A percentile compares a stretch with the other conserved stretches of the same genome.
phyloP scores from a whole-genome alignment of 2,797 vertebrate species.

The Natrix natrix region DNA sequence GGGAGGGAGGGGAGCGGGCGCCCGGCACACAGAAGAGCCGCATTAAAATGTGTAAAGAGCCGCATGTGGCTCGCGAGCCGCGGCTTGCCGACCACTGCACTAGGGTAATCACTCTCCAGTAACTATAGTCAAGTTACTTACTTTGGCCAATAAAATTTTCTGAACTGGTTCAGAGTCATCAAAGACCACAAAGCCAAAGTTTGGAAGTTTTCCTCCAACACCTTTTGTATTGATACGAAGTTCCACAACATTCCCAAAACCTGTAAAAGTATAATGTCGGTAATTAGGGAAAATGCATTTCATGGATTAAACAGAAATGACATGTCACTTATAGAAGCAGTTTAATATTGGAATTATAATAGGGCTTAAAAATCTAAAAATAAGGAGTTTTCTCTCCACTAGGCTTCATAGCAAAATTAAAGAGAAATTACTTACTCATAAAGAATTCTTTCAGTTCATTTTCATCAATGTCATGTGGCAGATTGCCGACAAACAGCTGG shows the following conservation, averaged over 20 bases:
- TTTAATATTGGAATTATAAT: background rate
- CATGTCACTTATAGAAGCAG: background rate
- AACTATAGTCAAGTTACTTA: slow-evolving; percentile 67
- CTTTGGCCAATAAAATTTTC: slow-evolving; percentile 95
- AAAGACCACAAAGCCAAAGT: slow-evolving; percentile 98
- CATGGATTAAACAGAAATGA: background rate
- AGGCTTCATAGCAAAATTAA: background rate
- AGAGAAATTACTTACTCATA: slow-evolving; percentile 83
- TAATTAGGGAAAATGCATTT: background rate
- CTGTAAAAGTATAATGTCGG: slow-evolving; percentile 69
- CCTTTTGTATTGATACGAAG: slow-evolving; percentile 98
- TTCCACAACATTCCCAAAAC: slow-evolving; percentile 94
- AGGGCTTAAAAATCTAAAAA: background rate
- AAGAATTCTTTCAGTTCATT: slow-evolving; percentile 98
- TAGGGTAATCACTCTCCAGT: background rate
- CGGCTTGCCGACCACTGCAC: too few relatives aligned
- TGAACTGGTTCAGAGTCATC: slow-evolving; percentile 95
- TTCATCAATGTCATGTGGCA: slow-evolving; percentile 98
- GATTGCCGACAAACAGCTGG: slow-evolving; percentile 97
- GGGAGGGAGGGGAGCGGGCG: too few relatives aligned
- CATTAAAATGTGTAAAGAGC: too few relatives aligned
- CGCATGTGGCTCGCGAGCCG: too few relatives aligned
- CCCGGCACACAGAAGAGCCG: too few relatives aligned
- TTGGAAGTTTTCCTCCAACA: slow-evolving; percentile 93
- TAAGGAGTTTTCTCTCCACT: too few relatives aligned